Evolutionary conservation across 1,140 invertebrate genomes (phyloP).

Genomic region (Diorhabda carinulata): DNA sequence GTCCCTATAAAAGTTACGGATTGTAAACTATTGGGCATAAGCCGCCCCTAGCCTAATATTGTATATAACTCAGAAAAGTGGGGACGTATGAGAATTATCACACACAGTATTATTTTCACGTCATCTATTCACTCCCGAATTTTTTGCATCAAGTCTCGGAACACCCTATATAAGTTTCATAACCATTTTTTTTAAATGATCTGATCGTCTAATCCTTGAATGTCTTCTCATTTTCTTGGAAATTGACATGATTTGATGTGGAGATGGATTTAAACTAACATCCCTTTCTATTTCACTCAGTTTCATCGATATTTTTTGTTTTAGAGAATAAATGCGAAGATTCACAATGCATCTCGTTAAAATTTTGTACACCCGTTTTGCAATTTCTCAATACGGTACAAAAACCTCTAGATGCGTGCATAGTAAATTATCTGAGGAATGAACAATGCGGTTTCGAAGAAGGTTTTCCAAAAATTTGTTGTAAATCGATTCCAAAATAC

Average conservation of each 20-base stretch:
- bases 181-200: not conserved
- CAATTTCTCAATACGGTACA: not conserved
- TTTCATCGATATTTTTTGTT: not conserved
- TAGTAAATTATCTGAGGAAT: conserved; percentile 15
- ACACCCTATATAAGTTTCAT: not conserved
- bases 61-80: too few relatives aligned
- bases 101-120: not conserved
- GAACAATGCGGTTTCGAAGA: conserved; percentile 22
- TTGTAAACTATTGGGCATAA: too few relatives aligned
- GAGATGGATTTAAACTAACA: not conserved
- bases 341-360: conserved; percentile 10
- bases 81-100: not conserved
- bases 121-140: too few relatives aligned
- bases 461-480: conserved; percentile 21
- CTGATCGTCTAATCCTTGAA: not conserved
- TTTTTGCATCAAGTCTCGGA: too few relatives aligned
- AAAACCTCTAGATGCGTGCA: conserved; percentile 12
- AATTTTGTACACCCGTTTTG: conserved; percentile 11
- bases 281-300: too few relatives aligned
- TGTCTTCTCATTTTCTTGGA: not conserved
- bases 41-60: too few relatives aligned
- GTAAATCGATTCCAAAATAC: conserved; percentile 9
- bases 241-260: not conserved
- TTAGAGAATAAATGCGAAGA: not conserved
- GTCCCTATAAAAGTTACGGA: too few relatives aligned